Evolutionary conservation across 1,140 invertebrate species (phyloP).

Genomic region (Camponotus pennsylvanicus): DNA sequence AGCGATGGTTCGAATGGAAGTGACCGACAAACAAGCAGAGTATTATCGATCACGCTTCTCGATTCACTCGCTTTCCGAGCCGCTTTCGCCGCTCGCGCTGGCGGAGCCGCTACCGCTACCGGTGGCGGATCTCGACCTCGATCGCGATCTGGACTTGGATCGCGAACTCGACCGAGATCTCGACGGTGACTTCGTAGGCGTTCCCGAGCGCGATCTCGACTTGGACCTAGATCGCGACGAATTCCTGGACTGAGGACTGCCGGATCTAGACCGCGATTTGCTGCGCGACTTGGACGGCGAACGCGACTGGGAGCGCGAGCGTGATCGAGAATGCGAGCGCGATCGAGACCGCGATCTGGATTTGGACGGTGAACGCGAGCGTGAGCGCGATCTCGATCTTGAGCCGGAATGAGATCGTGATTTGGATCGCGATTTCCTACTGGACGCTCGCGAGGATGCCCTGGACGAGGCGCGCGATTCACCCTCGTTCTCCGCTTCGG

Average conservation of each 20-base stretch:
- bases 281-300: constrained; percentile 63
- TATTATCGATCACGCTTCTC: background rate
- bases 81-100: constrained; percentile 80
- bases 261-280: constrained; percentile 77
- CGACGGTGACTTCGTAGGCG: constrained; percentile 76
- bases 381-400: constrained; percentile 66
- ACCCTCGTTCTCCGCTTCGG: constrained; percentile 73
- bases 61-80: constrained; percentile 82
- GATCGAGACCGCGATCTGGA: constrained; percentile 77
- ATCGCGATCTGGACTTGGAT: constrained; percentile 78
- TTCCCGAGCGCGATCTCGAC: constrained; percentile 77
- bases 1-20: background rate
- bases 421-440: constrained; percentile 78
- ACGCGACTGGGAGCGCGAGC: constrained; percentile 75
- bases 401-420: constrained; percentile 70
- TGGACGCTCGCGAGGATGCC: constrained; percentile 78
- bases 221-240: constrained; percentile 78
- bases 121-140: constrained; percentile 76
- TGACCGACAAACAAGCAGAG: too few relatives aligned
- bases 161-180: constrained; percentile 79
- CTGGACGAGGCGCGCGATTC: constrained; percentile 79
- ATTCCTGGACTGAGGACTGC: constrained; percentile 66
- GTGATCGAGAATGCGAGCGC: constrained; percentile 76
- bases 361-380: constrained; percentile 76
- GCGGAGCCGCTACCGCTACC: constrained; percentile 79